A percentile compares a stretch with the other conserved stretches of the same genome.
These are phyloP conservation scores for Corella eumyota DNA, from an alignment of 23 tunicate species.

Conservation along the genomic window DNA sequence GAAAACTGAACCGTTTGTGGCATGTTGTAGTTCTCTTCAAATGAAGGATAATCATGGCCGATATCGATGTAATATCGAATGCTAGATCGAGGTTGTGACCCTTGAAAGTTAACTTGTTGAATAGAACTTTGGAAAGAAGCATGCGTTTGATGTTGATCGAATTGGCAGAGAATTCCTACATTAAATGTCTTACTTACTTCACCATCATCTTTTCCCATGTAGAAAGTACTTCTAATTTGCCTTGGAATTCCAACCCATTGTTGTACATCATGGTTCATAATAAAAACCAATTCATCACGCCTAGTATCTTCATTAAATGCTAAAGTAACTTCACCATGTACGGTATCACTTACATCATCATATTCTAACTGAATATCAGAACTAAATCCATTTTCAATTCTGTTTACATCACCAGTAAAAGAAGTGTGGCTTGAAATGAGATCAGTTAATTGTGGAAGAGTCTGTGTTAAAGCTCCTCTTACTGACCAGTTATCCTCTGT, in stretches of 20 bases:
- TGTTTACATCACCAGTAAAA: slow-evolving; percentile 2
- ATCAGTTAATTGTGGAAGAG: background rate
- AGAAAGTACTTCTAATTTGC: background rate
- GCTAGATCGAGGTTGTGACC: background rate
- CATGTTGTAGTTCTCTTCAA: background rate
- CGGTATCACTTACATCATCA: background rate
- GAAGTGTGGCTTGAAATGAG: background rate
- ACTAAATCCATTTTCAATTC: slow-evolving; percentile 1
- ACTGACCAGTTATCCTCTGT: background rate
- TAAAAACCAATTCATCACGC: slow-evolving; percentile 2
- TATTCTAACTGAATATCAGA: background rate
- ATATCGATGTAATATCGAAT: background rate
- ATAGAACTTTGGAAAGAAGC: background rate
- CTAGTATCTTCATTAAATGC: slow-evolving; percentile 1
- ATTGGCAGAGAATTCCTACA: background rate
- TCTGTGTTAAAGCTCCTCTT: background rate
- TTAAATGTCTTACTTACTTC: background rate
- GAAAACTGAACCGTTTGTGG: background rate
- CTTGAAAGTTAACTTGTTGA: background rate
- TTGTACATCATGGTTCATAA: background rate
- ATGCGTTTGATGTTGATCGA: slow-evolving; percentile 1
- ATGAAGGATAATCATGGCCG: background rate
- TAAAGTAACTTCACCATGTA: background rate
- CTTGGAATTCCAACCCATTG: background rate
- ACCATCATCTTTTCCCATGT: background rate